Evolutionary conservation across 1,140 invertebrate species (phyloP), one percentile per base, ranked within the genome.

Genomic region (Sinonovacula constricta): DNA sequence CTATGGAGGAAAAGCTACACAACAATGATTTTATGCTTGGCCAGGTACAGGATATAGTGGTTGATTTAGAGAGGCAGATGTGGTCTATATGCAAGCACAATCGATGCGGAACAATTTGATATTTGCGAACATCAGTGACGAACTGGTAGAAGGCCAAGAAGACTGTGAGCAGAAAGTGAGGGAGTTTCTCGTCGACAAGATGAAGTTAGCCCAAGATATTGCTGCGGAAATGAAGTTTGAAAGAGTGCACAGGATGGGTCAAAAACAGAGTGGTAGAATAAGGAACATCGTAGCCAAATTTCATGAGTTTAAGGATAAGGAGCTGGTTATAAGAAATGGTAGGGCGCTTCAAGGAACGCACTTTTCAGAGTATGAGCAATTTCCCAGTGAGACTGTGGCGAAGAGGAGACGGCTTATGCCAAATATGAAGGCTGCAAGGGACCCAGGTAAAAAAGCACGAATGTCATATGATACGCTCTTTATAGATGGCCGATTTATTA

Each of bases 151-250:
- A n/a, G n/a, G n/a, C n/a, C n/a, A n/a, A n/a, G n/a, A n/a, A n/a
- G n/a, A 18, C n/a, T 15, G 51, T 24, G 3, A 24, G 26, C 4
- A 18, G 15, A 4, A 18, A 5, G 51, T 54, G 3, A 3, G 51
- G 3, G 51, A 54, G 3, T 54, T 54, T 54, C 4, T 54, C 3
- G 3, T 5, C 3, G 26, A 54, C 51, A 54, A 54, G 15, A 54
- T 54, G 51, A 54, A 18, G 51, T 5, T 54, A 54, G 51, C 51
- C 18, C n/a, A 54, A 54, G 51, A 54, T 54, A 18, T 54, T 15
- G 15, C 26, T 54, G 51, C 3, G n/a, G n/a, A n/a, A n/a, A n/a
- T n/a, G n/a, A n/a, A n/a, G n/a, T n/a, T n/a, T n/a, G n/a, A n/a
- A n/a, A 54, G 18, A 18, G 51, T 54, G 3, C 3, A 54, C 15